Percentiles rank a stretch among this genome's conserved stretches.
Evolutionary conservation across 64 coral and sea anemone species (phyloP).

Genomic region (Stichodactyla mertensii): DNA sequence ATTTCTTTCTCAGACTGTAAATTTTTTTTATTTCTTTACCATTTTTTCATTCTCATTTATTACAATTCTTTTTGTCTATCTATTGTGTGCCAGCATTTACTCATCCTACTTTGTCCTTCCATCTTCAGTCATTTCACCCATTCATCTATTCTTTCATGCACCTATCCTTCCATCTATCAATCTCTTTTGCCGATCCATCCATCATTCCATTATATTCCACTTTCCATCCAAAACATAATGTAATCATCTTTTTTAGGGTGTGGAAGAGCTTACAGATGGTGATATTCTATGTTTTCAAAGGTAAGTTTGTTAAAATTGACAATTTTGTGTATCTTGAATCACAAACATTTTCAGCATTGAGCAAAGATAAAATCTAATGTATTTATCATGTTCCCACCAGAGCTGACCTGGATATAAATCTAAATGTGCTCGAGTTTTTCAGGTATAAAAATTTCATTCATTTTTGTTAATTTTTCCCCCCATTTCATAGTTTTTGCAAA

Average conservation of each 20-base stretch:
- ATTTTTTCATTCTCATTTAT: neutral
- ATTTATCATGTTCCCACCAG: neutral
- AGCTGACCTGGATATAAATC: neutral
- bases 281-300: constrained; percentile 76
- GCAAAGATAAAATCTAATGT: neutral
- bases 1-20: too few species aligned
- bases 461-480: too few species aligned
- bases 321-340: neutral
- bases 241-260: constrained; percentile 30
- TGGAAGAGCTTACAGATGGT: constrained; percentile 71
- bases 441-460: neutral
- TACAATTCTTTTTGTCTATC: neutral
- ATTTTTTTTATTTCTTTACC: neutral
- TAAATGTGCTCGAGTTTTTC: constrained; percentile 4
- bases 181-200: neutral
- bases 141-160: neutral
- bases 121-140: neutral
- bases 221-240: neutral
- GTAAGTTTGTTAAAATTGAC: constrained; percentile 4
- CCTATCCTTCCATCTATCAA: neutral
- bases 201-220: neutral
- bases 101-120: neutral
- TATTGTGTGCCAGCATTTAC: neutral
- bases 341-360: neutral
- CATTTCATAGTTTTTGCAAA: too few species aligned